Conservation (phyloP, 1,140 invertebrate species). For the Ladona fulva region DNA sequence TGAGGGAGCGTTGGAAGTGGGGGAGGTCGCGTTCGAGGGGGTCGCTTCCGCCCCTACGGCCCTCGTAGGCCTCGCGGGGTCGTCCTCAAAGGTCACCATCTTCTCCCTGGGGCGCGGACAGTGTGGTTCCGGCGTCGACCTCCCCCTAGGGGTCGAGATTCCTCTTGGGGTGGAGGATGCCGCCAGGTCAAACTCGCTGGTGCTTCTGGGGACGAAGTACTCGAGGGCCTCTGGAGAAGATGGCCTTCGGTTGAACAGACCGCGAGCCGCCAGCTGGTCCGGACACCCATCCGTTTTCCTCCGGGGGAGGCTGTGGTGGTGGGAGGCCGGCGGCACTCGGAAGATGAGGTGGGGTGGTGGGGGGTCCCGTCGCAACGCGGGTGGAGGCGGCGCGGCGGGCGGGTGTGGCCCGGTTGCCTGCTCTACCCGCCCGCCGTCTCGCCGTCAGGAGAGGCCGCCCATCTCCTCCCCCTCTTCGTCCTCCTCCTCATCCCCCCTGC, state of each 20-base stretch:
- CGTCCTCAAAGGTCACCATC: conserved; percentile 75
- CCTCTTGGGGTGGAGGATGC: conserved; percentile 30
- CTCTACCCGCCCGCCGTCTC: conserved; percentile 31
- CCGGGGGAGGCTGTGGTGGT: conserved; percentile 38
- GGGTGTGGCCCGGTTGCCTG: conserved; percentile 25
- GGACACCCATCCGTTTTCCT: conserved; percentile 39
- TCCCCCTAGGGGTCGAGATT: conserved; percentile 22
- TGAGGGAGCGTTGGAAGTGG: neutral
- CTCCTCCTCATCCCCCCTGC: conserved; percentile 15
- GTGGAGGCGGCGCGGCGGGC: conserved; percentile 38
- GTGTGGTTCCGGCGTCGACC: conserved; percentile 19
- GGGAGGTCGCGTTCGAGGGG: conserved; percentile 32
- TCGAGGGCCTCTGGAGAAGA: conserved; percentile 46
- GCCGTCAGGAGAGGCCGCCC: conserved; percentile 53
- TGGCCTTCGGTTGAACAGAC: conserved; percentile 29
- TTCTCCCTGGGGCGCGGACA: conserved; percentile 44
- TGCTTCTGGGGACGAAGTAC: conserved; percentile 71
- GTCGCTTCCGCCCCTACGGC: conserved; percentile 35
- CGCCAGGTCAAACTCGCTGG: conserved; percentile 69
- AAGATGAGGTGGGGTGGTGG: conserved; percentile 37
- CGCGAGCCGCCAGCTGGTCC: conserved; percentile 24
- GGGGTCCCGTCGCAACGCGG: conserved; percentile 39
- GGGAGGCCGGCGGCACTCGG: conserved; percentile 4
- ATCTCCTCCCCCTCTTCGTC: conserved; percentile 35
- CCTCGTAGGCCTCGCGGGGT: conserved; percentile 35